Base-by-base conservation (phyloP, 2,888 invertebrate species). In the Hirtodrosophila cameraria region DNA sequence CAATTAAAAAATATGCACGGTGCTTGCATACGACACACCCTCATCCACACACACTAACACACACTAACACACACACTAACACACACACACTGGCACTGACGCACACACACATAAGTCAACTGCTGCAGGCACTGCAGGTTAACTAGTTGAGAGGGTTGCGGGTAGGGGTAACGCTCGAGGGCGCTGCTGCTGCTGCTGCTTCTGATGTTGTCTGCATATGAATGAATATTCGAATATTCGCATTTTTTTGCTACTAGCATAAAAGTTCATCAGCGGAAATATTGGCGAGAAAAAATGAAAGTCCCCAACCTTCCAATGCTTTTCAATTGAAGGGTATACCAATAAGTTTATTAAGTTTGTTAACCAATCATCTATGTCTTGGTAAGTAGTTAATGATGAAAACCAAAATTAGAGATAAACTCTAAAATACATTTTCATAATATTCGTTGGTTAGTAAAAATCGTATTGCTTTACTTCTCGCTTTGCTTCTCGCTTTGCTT, bases 1-100 rank as follows among this genome's bases (percentile, higher is more conserved):
- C 81, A 82, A 82, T 82, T 82, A 82, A 86, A 71, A 82, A 82
- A 83, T 81, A 81, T 81, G 86, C 81, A 85, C 79, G 70, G 41
- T 66, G 67, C 75, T 79, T 82, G 82, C 77, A 69, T 63, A 69
- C 75, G 60, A 66, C 70, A 60, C 48, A 52, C 50, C 64, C 65
- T 57, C 38, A 55, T 16, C 46, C 42, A 46, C 41, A 45, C 66
- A 35, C 45, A 25, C n/a, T 11, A 33, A 42, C 31, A 39, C 49
- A 30, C 33, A 23, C 52, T 42, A 15, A 60, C 53, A 52, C n/a
- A 20, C 18, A 23, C 23, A 23, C 23, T n/a, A 49, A 45, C 35
- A 31, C 27, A 35, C 31, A 20, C 36, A 38, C 16, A 42, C 13
- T 23, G 25, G 31, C 41, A 25, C 28, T 46, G 11, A 31, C 42